These are phyloP conservation scores for Quadroppia sp. DNA, from an alignment of 2,888 invertebrate species.

Conservation along the genomic window DNA sequence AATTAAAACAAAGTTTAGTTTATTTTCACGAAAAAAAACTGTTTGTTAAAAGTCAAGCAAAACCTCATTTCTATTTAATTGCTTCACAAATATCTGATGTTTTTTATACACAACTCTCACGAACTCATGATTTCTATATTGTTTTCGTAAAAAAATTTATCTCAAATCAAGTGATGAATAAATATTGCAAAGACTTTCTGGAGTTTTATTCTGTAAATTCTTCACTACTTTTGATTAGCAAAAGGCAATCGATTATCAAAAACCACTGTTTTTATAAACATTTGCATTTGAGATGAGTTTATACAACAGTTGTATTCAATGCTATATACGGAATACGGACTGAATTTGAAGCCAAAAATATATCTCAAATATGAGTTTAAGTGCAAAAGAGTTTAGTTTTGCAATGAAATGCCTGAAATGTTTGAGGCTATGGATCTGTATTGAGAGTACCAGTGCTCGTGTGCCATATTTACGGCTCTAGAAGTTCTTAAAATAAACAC, in stretches of 20 bases:
- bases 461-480: slow-evolving; percentile 35
- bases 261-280: neutral
- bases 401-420: slow-evolving; percentile 18
- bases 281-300: neutral
- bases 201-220: no score
- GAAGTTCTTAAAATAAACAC: slow-evolving; percentile 37
- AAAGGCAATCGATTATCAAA: neutral
- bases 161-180: no score
- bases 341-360: slow-evolving; percentile 11
- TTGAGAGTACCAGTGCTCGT: neutral
- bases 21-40: neutral
- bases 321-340: slow-evolving; percentile 23
- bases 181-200: no score
- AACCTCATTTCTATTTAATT: neutral
- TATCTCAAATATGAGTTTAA: slow-evolving; percentile 3
- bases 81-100: neutral
- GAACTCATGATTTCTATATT: neutral
- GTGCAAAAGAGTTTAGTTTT: slow-evolving; percentile 6
- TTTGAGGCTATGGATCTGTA: neutral
- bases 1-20: neutral
- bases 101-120: neutral
- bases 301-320: neutral
- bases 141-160: no score
- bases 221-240: neutral
- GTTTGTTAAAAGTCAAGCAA: neutral